Evolutionary conservation across 53 echinoderm and acorn worm genomes (phyloP).

Genomic region (Holothuria scabra): DNA sequence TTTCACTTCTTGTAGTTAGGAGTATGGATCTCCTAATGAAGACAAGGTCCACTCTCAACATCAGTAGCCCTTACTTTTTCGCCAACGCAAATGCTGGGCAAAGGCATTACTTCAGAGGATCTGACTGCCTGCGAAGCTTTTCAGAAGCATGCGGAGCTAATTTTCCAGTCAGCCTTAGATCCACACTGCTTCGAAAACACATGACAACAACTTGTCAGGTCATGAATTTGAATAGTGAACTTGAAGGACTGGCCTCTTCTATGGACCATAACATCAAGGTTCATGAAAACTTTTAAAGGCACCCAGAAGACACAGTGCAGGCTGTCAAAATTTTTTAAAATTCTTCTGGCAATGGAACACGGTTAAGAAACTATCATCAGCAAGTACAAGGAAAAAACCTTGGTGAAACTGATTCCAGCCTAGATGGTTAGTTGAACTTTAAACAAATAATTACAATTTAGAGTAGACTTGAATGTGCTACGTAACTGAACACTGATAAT

Average conservation of each 20-base stretch:
- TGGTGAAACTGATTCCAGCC: neutral
- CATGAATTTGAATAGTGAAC: neutral
- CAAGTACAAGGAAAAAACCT: constrained; percentile 41
- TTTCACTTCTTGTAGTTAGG: neutral
- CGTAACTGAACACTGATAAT: too few species aligned
- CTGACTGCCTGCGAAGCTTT: constrained; percentile 7
- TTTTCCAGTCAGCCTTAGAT: neutral
- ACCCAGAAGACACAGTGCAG: neutral
- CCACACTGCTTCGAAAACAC: constrained; percentile 17
- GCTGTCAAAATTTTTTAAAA: neutral
- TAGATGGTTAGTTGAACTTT: constrained; percentile 21
- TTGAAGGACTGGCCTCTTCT: constrained; percentile 21
- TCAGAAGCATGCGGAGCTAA: neutral
- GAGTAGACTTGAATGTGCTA: too few species aligned
- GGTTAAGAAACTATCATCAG: neutral
- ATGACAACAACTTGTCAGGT: constrained; percentile 21
- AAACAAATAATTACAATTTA: too few species aligned
- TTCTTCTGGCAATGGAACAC: constrained; percentile 15
- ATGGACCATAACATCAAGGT: constrained; percentile 32
- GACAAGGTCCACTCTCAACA: neutral
- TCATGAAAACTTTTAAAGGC: constrained; percentile 13
- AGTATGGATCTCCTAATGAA: neutral
- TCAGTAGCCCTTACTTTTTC: constrained; percentile 15
- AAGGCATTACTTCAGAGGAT: constrained; percentile 5
- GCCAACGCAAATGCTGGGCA: neutral